Evolutionary conservation across 2,113 vertebrate species (phyloP), one percentile per base, ranked within the genome.

Genomic region (Sisor rabdophorus): DNA sequence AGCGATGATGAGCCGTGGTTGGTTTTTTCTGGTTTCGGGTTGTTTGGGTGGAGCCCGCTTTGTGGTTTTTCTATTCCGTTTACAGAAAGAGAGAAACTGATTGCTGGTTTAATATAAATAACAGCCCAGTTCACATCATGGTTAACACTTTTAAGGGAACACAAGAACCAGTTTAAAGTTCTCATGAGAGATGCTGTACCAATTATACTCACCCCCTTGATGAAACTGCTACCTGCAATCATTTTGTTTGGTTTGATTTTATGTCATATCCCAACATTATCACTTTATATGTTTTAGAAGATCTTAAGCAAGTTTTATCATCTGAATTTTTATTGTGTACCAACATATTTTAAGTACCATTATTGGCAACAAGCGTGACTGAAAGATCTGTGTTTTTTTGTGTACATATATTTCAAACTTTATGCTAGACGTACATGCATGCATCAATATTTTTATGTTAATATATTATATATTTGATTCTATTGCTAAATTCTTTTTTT

Each of bases 311-410:
- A 19, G 52, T n/a, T 40, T 44, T 24, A 40, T 10, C 40, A 44
- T 44, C 8, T 44, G 40, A 44, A 44, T 44, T 15, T 68, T 52
- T 50, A 11, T 67, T 3, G 10, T 15, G 3, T 15, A 17, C 20
- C 36, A 19, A 55, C 13, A 4, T 36, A 7, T 16, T 22, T 67
- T 15, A 64, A 12, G 53, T 76, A 91, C 90, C 91, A 92, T 69
- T 30, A 92, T 81, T 26, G 70, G 76, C 40, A 61, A 83, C 87
- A 86, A 86, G 88, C 89, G 86, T 88, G 90, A 88, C 87, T 92
- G 91, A 94, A 94, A 93, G 91, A 92, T 79, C 86, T 93, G 92
- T 82, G 93, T 92, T 89, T 94, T 92, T 88, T n/a, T 17, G 32
- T 68, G 50, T 44, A n/a, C n/a, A n/a, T n/a, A n/a, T n/a, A n/a